phyloP scores from a whole-genome alignment of 2,888 invertebrate species.

The Leptopterna dolabrata region DNA sequence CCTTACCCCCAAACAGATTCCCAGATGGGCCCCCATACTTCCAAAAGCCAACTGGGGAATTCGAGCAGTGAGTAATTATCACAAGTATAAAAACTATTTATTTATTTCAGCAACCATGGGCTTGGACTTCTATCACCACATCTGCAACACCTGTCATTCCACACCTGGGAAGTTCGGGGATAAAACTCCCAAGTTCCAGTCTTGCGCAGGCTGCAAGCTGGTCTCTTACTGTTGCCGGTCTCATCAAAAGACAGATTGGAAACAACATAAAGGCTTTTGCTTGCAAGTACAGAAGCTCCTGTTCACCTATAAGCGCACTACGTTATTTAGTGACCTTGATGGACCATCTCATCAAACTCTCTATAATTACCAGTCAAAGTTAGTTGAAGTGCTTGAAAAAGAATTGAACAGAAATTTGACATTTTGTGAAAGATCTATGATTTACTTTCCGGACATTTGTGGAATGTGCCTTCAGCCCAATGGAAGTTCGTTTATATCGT shows the following conservation, averaged over 20 bases:
- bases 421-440: slow-evolving; percentile 47
- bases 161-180: neutral
- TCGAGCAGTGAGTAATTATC: too few relatives aligned
- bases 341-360: slow-evolving; percentile 6
- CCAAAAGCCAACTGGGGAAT: too few relatives aligned
- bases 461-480: slow-evolving; percentile 34
- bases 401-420: slow-evolving; percentile 37
- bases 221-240: slow-evolving; percentile 53
- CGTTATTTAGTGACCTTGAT: slow-evolving; percentile 12
- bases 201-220: slow-evolving; percentile 54
- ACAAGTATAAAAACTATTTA: too few relatives aligned
- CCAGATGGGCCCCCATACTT: too few relatives aligned
- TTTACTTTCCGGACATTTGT: slow-evolving; percentile 53
- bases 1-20: too few relatives aligned
- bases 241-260: slow-evolving; percentile 55
- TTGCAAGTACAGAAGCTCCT: slow-evolving; percentile 21
- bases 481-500: neutral
- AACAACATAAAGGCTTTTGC: slow-evolving; percentile 54
- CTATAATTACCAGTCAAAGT: neutral
- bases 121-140: slow-evolving; percentile 51
- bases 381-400: slow-evolving; percentile 23
- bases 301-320: neutral
- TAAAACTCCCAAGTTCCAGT: slow-evolving; percentile 36
- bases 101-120: slow-evolving; percentile 5
- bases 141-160: slow-evolving; percentile 50